phyloP scores from a whole-genome alignment of 1,140 invertebrate species.

The Panonychus citri region DNA sequence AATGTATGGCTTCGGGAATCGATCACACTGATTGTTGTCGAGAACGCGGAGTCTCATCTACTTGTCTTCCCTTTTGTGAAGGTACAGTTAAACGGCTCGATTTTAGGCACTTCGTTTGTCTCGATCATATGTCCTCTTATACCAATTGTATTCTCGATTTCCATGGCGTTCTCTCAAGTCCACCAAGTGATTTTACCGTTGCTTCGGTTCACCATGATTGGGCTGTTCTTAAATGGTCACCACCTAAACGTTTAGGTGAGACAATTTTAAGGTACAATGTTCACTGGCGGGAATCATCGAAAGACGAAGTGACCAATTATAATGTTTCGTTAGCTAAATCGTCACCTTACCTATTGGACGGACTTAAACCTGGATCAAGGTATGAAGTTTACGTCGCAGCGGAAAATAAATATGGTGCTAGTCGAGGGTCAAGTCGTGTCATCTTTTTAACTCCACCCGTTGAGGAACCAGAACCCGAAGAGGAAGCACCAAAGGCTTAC shows the following conservation, averaged over 20 bases:
- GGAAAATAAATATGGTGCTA: constrained; percentile 50
- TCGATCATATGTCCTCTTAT: constrained; percentile 51
- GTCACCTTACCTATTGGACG: constrained; percentile 46
- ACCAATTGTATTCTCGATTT: constrained; percentile 53
- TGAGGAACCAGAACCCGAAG: neutral
- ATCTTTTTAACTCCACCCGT: constrained; percentile 34
- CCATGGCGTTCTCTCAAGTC: constrained; percentile 48
- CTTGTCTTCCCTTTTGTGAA: constrained; percentile 42
- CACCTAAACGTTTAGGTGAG: constrained; percentile 37
- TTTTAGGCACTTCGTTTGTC: constrained; percentile 40
- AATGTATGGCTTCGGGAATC: constrained; percentile 36
- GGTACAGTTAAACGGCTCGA: constrained; percentile 39
- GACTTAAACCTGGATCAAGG: constrained; percentile 37
- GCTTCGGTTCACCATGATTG: constrained; percentile 44
- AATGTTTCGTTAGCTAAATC: constrained; percentile 15
- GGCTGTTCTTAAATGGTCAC: constrained; percentile 48
- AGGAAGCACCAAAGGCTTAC: neutral
- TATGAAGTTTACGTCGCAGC: constrained; percentile 59
- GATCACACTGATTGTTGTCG: constrained; percentile 45
- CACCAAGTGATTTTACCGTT: constrained; percentile 38
- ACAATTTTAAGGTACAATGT: constrained; percentile 44
- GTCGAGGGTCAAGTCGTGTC: constrained; percentile 41
- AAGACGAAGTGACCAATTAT: constrained; percentile 24
- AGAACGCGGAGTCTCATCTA: constrained; percentile 39
- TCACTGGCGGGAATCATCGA: constrained; percentile 32